Evolutionary conservation across 2,888 invertebrate species (phyloP).

Genomic region (Dynastes tityus): DNA sequence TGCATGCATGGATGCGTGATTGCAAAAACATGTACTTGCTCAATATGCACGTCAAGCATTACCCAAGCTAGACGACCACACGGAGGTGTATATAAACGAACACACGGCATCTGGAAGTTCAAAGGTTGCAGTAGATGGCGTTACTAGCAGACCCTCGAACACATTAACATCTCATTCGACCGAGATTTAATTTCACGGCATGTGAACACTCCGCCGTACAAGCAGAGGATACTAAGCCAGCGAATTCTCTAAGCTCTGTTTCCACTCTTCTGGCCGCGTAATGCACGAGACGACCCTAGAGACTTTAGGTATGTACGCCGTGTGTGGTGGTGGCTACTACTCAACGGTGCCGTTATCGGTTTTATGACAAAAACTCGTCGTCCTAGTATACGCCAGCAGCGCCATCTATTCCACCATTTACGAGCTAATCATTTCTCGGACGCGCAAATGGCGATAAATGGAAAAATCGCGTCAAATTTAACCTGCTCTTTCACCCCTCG

Average conservation of each 20-base stretch:
- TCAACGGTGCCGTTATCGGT: slow-evolving; percentile 27
- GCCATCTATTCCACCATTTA: slow-evolving; percentile 29
- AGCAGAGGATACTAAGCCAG: not conserved
- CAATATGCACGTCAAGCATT: not conserved
- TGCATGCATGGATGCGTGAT: not conserved
- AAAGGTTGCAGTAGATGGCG: slow-evolving; percentile 24
- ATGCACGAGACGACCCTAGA: slow-evolving; percentile 18
- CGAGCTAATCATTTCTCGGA: slow-evolving; percentile 29
- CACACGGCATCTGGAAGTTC: not conserved
- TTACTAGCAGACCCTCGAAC: slow-evolving; percentile 26
- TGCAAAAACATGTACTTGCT: slow-evolving; percentile 1
- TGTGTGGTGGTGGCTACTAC: slow-evolving; percentile 6
- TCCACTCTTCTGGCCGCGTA: slow-evolving; percentile 17
- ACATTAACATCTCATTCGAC: slow-evolving; percentile 43
- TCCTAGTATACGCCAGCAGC: not conserved
- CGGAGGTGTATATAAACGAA: not conserved
- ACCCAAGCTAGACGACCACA: too few relatives aligned
- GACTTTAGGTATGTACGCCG: slow-evolving; percentile 10
- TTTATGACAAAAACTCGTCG: slow-evolving; percentile 36
- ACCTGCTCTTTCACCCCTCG: slow-evolving; percentile 4
- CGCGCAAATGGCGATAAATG: slow-evolving; percentile 36
- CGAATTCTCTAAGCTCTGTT: slow-evolving; percentile 26
- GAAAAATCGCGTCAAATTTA: slow-evolving; percentile 39
- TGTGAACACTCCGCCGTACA: slow-evolving; percentile 28
- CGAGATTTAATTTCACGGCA: slow-evolving; percentile 43